Base-by-base conservation (phyloP, 2,113 vertebrate species). In the Leptosomus discolor region DNA sequence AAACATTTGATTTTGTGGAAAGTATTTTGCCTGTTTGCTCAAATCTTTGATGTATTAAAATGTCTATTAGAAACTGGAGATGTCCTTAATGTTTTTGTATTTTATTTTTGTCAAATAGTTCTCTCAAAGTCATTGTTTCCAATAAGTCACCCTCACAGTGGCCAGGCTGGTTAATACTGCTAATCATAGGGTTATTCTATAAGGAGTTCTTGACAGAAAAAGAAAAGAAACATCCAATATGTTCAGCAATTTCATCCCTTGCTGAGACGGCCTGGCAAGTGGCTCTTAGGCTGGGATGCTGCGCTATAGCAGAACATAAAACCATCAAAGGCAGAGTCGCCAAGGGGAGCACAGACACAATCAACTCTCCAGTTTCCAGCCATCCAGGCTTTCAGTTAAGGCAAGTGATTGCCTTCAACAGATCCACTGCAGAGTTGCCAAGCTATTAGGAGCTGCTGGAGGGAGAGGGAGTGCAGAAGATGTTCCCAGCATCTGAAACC, bases 301-400 rank as follows among this genome's bases (percentile, higher is more conserved):
- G 74, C 87, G 91, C 56, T 81, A 17, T 48, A 77, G 30, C 13
- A 2, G 76, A 54, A 36, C 32, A 51, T 61, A 82, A 95, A 87
- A 57, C 22, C 90, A 77, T 56, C 88, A 85, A 53, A 81, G 14
- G 63, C 85, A 74, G 70, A 63, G 39, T 10, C n/a, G 4, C 68
- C 71, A 91, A 92, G 88, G 88, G 88, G 74, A 75, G 88, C 82
- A 84, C 36, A 70, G 86, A 51, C 70, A 86, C 86, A 94, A 87
- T 90, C 93, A 87, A 3, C 43, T 91, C 57, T 67, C 70, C 86
- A 39, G n/a, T 83, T 53, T 94, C 61, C 90, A 96, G 69, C 60
- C 24, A 0, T 63, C 88, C 63, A 51, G 36, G 60, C 45, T 60
- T 41, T 78, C 56, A 87, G 80, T 67, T 61, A 63, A 57, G 80